Conservation (phyloP, 1,140 invertebrate genomes). For the roundworm (Caenorhabditis elegans) region WBcel235 BX284605.5:12348501-12349000, state of each 20-base stretch:
- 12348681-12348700: neutral
- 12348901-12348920: constrained; percentile 32
- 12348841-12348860: constrained; percentile 27
- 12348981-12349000: constrained; percentile 10
- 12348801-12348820: constrained; percentile 46
- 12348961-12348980: constrained; percentile 6
- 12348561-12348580: too few relatives aligned
- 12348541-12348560: too few relatives aligned
- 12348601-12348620: too few relatives aligned
- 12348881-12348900: constrained; percentile 34
- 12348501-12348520: too few relatives aligned
- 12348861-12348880: constrained; percentile 25
- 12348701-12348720: neutral
- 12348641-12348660: too few relatives aligned
- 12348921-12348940: neutral
- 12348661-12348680: neutral
- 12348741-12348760: constrained; percentile 44
- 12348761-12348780: constrained; percentile 46
- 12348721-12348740: constrained; percentile 36
- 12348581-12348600: too few relatives aligned
- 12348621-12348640: too few relatives aligned
- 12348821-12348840: constrained; percentile 47
- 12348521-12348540: too few relatives aligned
- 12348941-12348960: constrained; percentile 30
- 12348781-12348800: constrained; percentile 50